Percentiles rank a stretch among this genome's conserved stretches.
These are phyloP conservation scores for Typhlichthys eigenmanni DNA, from an alignment of 2,797 vertebrate species.

Conservation along the genomic window DNA sequence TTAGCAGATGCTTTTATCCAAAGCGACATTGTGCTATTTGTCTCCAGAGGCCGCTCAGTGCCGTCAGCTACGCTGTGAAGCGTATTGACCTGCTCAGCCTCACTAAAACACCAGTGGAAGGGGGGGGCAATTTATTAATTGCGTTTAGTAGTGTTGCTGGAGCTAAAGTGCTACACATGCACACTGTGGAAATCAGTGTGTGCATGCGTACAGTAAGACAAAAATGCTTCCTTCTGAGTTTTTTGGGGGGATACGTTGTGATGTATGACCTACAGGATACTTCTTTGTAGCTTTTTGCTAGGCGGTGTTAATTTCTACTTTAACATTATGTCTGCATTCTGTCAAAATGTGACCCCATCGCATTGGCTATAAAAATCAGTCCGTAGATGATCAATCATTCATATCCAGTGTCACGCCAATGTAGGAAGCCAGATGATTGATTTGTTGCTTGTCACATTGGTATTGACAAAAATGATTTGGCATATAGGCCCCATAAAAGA, in stretches of 20 bases:
- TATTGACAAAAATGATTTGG: constrained; percentile 31
- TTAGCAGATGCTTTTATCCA: too few relatives aligned
- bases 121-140: constrained; percentile 38
- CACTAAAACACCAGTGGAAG: constrained; percentile 19
- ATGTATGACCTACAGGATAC: too few relatives aligned
- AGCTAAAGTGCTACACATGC: not conserved
- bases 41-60: constrained; percentile 21
- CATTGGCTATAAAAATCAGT: constrained; percentile 5
- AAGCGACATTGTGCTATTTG: too few relatives aligned
- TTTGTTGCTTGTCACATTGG: constrained; percentile 38
- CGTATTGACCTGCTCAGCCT: constrained; percentile 3
- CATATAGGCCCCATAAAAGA: constrained; percentile 12
- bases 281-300: too few relatives aligned
- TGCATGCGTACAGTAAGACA: not conserved
- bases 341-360: too few relatives aligned
- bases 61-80: not conserved
- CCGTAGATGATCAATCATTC: constrained; percentile 8
- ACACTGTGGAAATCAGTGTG: not conserved
- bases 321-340: too few relatives aligned
- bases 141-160: constrained; percentile 1
- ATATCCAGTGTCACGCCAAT: constrained; percentile 11
- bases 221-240: not conserved
- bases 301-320: too few relatives aligned
- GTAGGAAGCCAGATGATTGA: constrained; percentile 29
- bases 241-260: too few relatives aligned